Evolutionary conservation across 2,113 vertebrate species (phyloP).

Genomic region (Scatophagus argus): DNA sequence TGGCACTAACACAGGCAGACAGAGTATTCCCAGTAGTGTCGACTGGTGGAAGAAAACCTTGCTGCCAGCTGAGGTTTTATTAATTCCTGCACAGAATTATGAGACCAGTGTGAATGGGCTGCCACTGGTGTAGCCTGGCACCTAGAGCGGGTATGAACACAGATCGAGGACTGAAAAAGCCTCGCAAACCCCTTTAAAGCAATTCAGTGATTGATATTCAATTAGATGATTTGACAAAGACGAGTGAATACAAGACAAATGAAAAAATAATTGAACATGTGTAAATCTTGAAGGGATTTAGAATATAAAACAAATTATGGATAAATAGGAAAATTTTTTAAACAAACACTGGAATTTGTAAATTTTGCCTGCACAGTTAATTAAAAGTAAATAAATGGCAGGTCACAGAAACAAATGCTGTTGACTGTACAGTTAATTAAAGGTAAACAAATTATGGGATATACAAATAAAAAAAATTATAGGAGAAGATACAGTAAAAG

Average conservation of each 20-base stretch:
- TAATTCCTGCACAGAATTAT: conserved; percentile 36
- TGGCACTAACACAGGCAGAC: conserved; percentile 43
- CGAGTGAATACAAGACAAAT: neutral
- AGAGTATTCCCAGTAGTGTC: conserved; percentile 42
- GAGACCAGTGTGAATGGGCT: conserved; percentile 3
- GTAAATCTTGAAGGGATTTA: neutral
- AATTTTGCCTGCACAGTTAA: neutral
- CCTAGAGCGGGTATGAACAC: neutral
- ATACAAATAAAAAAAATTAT: neutral
- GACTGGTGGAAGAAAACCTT: conserved; percentile 36
- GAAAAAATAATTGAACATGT: neutral
- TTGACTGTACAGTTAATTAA: neutral
- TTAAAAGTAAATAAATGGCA: conserved; percentile 5
- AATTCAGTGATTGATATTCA: too few species aligned
- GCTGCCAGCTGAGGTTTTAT: conserved; percentile 40
- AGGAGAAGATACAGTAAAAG: neutral
- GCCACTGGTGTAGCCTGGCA: neutral
- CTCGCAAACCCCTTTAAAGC: neutral
- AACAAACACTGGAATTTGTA: neutral
- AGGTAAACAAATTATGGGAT: neutral
- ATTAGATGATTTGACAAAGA: neutral
- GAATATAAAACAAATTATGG: neutral
- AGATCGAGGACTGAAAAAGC: neutral
- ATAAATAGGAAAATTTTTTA: neutral
- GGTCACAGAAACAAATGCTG: too few species aligned